These are phyloP conservation scores for Leptodactylus fallax DNA, from an alignment of 2,797 vertebrate species.

Conservation along the genomic window DNA sequence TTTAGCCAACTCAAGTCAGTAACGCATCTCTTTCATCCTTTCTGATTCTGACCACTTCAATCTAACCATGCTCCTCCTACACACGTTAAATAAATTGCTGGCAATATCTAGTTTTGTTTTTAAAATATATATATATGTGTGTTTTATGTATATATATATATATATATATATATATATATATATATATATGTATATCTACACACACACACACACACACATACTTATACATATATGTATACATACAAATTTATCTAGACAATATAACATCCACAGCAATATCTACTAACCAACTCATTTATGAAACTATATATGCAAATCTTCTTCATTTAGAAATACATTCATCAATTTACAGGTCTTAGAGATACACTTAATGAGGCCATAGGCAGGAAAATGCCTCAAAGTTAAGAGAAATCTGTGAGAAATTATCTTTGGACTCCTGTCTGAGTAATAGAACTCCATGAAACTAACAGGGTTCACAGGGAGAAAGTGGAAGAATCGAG, in stretches of 20 bases:
- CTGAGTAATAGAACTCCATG: too few species aligned
- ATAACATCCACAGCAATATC: not conserved
- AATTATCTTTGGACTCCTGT: not conserved
- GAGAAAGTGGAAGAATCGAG: not conserved
- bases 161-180: not conserved
- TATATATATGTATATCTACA: not conserved
- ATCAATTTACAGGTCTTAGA: not conserved
- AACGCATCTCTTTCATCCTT: not conserved
- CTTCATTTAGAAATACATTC: not conserved
- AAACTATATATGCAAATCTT: not conserved
- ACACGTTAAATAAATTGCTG: not conserved
- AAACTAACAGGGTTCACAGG: not conserved
- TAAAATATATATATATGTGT: not conserved
- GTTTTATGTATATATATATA: too few species aligned
- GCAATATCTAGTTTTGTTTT: not conserved
- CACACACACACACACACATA: not conserved
- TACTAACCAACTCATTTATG: not conserved
- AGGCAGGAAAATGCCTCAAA: not conserved
- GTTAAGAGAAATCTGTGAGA: not conserved
- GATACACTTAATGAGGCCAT: not conserved
- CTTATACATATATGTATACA: not conserved
- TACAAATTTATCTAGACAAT: not conserved
- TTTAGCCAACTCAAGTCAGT: not conserved
- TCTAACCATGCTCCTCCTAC: not conserved
- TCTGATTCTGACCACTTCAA: not conserved